Conservation (phyloP, 2,113 vertebrate genomes). For the Pitta sordida region DNA sequence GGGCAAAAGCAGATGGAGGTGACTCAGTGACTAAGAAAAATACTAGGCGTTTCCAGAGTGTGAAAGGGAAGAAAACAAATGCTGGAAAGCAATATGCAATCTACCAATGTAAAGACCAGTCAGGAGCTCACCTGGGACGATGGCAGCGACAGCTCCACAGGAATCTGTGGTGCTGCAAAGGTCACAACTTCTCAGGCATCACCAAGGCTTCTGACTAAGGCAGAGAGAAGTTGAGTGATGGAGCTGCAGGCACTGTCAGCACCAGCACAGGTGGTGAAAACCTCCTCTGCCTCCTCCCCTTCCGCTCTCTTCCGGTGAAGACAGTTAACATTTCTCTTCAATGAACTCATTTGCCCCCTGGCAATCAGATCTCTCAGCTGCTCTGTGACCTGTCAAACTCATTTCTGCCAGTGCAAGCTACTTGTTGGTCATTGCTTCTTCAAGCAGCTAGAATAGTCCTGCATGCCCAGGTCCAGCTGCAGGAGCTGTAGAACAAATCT, state of each 20-base stretch:
- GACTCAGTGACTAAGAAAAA: not conserved
- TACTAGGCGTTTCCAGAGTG: not conserved
- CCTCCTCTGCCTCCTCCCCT: not conserved
- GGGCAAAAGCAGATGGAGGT: not conserved
- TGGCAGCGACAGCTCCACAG: fast-evolving
- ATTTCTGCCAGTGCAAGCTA: not conserved
- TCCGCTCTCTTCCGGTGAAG: not conserved
- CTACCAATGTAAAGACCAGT: not conserved
- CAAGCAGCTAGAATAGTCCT: fast-evolving
- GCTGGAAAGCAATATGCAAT: not conserved
- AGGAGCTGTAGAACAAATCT: not conserved
- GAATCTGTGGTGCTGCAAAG: fast-evolving
- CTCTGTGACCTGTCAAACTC: not conserved
- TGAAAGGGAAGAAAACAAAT: not conserved
- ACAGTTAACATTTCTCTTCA: not conserved
- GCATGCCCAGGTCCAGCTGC: fast-evolving
- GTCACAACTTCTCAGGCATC: fast-evolving
- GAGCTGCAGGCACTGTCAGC: not conserved
- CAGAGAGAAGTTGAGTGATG: not conserved
- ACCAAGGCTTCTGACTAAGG: fast-evolving
- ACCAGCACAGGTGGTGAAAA: not conserved
- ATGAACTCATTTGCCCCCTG: not conserved
- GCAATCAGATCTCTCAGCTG: not conserved
- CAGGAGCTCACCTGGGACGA: not conserved
- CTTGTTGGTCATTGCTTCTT: not conserved